A percentile compares a stretch with the other conserved stretches of the same genome.
Evolutionary conservation across 2,113 vertebrate species (phyloP).

Genomic region (Ornithorhynchus anatinus): DNA sequence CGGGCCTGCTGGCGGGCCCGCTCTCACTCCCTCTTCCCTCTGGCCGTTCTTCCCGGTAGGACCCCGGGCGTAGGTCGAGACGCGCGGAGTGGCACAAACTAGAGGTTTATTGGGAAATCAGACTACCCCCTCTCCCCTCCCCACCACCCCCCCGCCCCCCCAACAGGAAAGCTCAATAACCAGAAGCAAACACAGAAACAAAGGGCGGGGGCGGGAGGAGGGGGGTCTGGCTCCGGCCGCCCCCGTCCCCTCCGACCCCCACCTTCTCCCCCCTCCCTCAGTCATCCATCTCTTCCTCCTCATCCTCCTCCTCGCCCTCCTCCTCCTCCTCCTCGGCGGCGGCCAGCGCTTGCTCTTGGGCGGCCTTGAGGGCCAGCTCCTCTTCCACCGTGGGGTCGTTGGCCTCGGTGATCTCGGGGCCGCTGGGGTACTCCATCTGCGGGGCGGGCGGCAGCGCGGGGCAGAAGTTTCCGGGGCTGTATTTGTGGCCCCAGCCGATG

Average conservation of each 20-base stretch:
- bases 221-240: not conserved
- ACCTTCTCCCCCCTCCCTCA: not conserved
- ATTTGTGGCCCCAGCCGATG: constrained; percentile 86
- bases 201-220: not conserved
- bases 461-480: constrained; percentile 71
- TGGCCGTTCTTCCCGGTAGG: too few relatives aligned
- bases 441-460: constrained; percentile 62
- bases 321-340: constrained; percentile 71
- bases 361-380: constrained; percentile 74
- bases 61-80: too few relatives aligned
- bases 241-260: not conserved
- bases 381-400: constrained; percentile 79
- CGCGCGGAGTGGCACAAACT: too few relatives aligned
- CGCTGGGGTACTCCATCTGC: constrained; percentile 74
- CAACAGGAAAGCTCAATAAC: too few relatives aligned
- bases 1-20: too few relatives aligned
- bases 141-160: not conserved
- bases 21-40: too few relatives aligned
- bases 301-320: constrained; percentile 73
- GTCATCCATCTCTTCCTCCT: constrained; percentile 60
- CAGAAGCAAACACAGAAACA: not conserved
- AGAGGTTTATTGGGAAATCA: too few relatives aligned
- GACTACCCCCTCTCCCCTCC: not conserved
- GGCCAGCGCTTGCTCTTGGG: constrained; percentile 73
- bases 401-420: constrained; percentile 74